Evolutionary conservation across 1,140 invertebrate genomes (phyloP).

Genomic region (Halictus rubicundus): DNA sequence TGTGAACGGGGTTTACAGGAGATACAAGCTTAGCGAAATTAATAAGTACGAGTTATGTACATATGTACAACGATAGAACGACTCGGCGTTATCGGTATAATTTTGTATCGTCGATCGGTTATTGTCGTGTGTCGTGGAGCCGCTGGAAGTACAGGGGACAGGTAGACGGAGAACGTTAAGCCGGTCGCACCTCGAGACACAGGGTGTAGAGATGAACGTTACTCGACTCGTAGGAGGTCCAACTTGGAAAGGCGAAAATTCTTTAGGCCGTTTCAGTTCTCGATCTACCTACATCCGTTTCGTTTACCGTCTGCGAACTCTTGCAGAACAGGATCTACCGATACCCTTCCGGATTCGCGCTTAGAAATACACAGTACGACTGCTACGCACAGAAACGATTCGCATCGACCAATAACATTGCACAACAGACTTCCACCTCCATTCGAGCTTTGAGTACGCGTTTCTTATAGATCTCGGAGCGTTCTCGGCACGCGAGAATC

Average conservation of each 20-base stretch:
- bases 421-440: too few species aligned
- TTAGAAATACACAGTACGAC: background rate
- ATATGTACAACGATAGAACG: constrained; percentile 80
- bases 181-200: background rate
- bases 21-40: constrained; percentile 78
- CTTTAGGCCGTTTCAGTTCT: background rate
- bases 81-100: constrained; percentile 69
- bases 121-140: constrained; percentile 64
- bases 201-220: background rate
- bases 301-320: background rate
- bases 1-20: constrained; percentile 46
- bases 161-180: constrained; percentile 17
- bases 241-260: background rate
- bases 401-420: background rate
- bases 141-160: background rate
- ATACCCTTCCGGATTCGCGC: too few species aligned
- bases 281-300: background rate
- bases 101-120: constrained; percentile 68
- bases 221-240: too few species aligned
- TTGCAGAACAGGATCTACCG: background rate
- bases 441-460: too few species aligned
- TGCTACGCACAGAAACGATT: background rate
- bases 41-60: constrained; percentile 81
- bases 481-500: too few species aligned
- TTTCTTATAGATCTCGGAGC: too few species aligned